Conservation (phyloP, 1,140 invertebrate genomes). For the Euwallacea similis region DNA sequence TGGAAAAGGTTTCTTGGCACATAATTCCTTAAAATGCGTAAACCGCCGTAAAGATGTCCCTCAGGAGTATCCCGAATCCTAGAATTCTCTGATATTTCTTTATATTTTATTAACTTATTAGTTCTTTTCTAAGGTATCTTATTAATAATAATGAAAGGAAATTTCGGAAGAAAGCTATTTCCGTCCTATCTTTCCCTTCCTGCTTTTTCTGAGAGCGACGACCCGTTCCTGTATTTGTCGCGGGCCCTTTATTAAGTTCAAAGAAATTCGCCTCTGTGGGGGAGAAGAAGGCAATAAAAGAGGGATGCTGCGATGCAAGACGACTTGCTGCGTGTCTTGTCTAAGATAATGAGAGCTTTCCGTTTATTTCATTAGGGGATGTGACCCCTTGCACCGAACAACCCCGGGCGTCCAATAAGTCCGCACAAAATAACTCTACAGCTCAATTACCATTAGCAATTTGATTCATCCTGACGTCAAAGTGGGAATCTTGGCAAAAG, state of each 20-base stretch:
- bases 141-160: constrained; percentile 17
- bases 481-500: constrained; percentile 7
- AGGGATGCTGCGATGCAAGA: constrained; percentile 27
- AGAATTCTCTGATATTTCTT: too few species aligned
- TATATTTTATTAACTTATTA: too few species aligned
- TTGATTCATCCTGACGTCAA: constrained; percentile 12
- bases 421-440: constrained; percentile 21
- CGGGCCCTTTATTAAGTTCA: constrained; percentile 30
- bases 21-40: too few species aligned
- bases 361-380: constrained; percentile 38
- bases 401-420: constrained; percentile 34
- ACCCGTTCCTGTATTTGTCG: constrained; percentile 19
- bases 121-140: not conserved
- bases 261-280: constrained; percentile 33
- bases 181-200: constrained; percentile 1
- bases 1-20: too few species aligned
- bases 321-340: constrained; percentile 38
- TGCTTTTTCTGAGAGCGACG: constrained; percentile 15
- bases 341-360: constrained; percentile 41
- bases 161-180: constrained; percentile 10
- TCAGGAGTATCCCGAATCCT: too few species aligned
- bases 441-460: constrained; percentile 22
- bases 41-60: too few species aligned
- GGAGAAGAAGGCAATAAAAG: constrained; percentile 33
- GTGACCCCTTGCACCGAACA: constrained; percentile 33